Percentiles rank a stretch among this genome's conserved stretches.
Conservation (phyloP, 2,113 vertebrate genomes). For the Atlantisia rogersi region DNA sequence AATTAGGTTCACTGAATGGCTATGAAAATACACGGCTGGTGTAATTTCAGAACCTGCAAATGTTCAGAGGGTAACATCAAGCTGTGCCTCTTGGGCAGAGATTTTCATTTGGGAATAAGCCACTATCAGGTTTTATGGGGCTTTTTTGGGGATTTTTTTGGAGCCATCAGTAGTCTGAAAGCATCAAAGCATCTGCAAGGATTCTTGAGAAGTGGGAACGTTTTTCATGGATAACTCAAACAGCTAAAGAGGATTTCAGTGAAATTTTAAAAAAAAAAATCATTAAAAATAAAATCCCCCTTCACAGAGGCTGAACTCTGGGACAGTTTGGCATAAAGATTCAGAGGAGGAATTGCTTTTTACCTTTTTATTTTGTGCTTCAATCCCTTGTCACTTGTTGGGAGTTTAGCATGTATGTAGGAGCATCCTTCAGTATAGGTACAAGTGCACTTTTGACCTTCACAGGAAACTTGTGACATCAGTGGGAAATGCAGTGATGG, state of each 20-base stretch:
- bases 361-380: neutral
- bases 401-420: neutral
- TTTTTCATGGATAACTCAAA: slow-evolving; percentile 16
- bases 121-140: neutral
- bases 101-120: slow-evolving; percentile 10
- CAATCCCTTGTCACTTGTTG: neutral
- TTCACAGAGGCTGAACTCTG: neutral
- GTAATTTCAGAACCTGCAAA: neutral
- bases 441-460: neutral
- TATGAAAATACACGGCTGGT: neutral
- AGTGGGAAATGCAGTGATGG: neutral
- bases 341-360: neutral
- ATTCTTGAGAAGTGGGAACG: neutral
- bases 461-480: neutral
- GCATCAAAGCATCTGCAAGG: slow-evolving; percentile 32
- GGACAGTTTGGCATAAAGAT: neutral
- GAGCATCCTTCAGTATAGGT: neutral
- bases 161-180: neutral
- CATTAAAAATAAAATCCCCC: neutral
- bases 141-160: neutral
- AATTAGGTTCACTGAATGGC: slow-evolving; percentile 14
- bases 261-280: neutral
- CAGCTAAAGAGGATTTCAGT: slow-evolving; percentile 15
- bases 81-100: neutral
- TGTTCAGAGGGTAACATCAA: slow-evolving; percentile 12